Percentiles rank a stretch among this genome's conserved stretches.
Conservation (phyloP, 2,888 invertebrate genomes). For the Strigamia crassipes region DNA sequence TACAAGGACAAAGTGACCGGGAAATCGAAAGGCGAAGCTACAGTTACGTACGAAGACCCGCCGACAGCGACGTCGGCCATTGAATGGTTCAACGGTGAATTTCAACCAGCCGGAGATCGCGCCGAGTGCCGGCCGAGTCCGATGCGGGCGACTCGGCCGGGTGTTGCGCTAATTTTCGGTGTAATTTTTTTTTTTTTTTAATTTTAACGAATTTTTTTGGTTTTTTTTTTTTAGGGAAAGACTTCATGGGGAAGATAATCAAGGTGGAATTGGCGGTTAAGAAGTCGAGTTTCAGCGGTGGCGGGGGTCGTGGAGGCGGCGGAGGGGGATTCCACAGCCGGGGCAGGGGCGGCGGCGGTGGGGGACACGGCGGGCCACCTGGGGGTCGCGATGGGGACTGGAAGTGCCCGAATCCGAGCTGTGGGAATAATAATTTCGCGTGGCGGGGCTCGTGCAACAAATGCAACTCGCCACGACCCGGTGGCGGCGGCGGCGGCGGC, state of each 20-base stretch:
- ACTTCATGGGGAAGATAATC: conserved; percentile 78
- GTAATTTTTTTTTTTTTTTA: not conserved
- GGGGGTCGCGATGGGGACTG: conserved; percentile 85
- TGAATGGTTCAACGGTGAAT: conserved; percentile 87
- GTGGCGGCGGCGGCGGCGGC: conserved; percentile 62
- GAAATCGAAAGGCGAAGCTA: conserved; percentile 94
- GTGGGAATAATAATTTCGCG: conserved; percentile 93
- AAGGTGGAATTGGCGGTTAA: conserved; percentile 81
- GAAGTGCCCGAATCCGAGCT: conserved; percentile 83
- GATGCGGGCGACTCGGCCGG: too few relatives aligned
- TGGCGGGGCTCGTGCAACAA: conserved; percentile 95
- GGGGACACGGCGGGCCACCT: conserved; percentile 60
- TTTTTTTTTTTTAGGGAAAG: conserved; percentile 71
- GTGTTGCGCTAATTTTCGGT: too few relatives aligned
- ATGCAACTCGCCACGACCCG: conserved; percentile 76
- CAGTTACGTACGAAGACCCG: conserved; percentile 95
- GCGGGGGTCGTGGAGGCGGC: conserved; percentile 59
- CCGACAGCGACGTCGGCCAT: conserved; percentile 95
- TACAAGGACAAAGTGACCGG: conserved; percentile 96
- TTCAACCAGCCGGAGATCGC: not conserved
- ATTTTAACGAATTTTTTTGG: too few relatives aligned
- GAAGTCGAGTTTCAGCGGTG: conserved; percentile 66
- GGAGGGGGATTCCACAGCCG: conserved; percentile 50
- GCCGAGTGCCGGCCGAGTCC: too few relatives aligned
- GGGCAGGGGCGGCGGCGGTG: conserved; percentile 60